Evolutionary conservation across 2,888 invertebrate species (phyloP), one percentile per base, ranked within the genome.

Genomic region (Epinotia bilunana): DNA sequence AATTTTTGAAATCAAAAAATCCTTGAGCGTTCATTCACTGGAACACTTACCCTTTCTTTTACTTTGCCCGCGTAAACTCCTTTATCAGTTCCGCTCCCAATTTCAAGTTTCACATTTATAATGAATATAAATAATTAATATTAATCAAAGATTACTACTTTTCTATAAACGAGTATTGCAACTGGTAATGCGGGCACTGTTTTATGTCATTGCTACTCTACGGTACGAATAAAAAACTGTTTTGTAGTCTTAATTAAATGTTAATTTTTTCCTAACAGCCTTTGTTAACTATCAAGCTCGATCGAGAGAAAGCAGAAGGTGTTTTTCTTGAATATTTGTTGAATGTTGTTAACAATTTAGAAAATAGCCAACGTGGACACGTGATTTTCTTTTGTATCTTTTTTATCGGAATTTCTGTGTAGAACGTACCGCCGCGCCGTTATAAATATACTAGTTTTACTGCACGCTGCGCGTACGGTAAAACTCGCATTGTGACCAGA

Each of bases 191-290:
- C 72, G 77, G 78, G 77, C 72, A 62, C 73, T 78, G 74, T 75
- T 78, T 78, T 78, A 78, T 81, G 81, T 82, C 79, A 83, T 81
- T 81, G 78, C 80, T 65, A 16, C 9, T 57, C 23, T 16, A 23
- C 5, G 16, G 20, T 79, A 72, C 79, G 79, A 77, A 72, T 74
- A 74, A 82, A 84, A 80, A 83, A 80, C 81, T 85, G 84, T 87
- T 87, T 87, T 85, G 82, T 80, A 79, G 80, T 82, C 83, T 86
- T 87, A 88, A 87, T 87, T 87, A 87, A 86, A 85, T 81, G 80
- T 82, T 84, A 82, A 83, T 83, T 83, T 86, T 82, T 82, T 76
- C 74, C 60, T 39, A 23, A n/a, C 65, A 81, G 83, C 79, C 80
- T 80, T 83, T 78, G 80, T 77, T 81, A 79, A 78, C 82, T 84